Conservation (phyloP, 2,113 vertebrate genomes). For the Psammodynastes pulverulentus region DNA sequence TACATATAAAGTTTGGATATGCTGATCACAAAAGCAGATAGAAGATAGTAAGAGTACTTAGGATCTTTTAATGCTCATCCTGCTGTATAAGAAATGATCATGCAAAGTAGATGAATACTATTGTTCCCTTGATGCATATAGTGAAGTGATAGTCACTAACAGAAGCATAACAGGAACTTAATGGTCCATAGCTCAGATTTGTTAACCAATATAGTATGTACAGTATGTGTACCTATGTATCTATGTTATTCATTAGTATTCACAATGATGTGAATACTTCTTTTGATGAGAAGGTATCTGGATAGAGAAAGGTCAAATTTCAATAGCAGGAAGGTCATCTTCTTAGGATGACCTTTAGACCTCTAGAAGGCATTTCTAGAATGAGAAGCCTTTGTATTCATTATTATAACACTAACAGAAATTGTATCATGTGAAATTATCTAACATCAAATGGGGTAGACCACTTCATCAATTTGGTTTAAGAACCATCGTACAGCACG, state of each 20-base stretch:
- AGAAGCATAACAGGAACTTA: not conserved
- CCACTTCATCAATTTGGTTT: slow-evolving; percentile 6
- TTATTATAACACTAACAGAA: not conserved
- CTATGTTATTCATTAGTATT: not conserved
- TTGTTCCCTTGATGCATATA: not conserved
- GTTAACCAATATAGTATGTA: not conserved
- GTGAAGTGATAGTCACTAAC: not conserved
- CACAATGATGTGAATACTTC: no score
- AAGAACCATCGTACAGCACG: slow-evolving; percentile 29
- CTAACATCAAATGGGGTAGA: not conserved
- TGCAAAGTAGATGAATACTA: not conserved
- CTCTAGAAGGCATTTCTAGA: not conserved
- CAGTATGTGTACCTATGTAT: not conserved
- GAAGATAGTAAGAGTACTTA: not conserved
- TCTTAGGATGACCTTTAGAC: not conserved
- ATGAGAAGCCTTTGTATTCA: not conserved
- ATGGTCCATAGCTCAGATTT: not conserved
- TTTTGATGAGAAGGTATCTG: not conserved
- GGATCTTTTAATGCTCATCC: not conserved
- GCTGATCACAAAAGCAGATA: not conserved
- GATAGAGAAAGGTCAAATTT: not conserved
- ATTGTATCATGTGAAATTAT: not conserved
- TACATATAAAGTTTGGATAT: not conserved
- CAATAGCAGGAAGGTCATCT: not conserved
- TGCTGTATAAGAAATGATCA: not conserved